Evolutionary conservation across 2,888 invertebrate genomes (phyloP), one percentile per base, ranked within the genome.

Genomic region (Mythimna impura): DNA sequence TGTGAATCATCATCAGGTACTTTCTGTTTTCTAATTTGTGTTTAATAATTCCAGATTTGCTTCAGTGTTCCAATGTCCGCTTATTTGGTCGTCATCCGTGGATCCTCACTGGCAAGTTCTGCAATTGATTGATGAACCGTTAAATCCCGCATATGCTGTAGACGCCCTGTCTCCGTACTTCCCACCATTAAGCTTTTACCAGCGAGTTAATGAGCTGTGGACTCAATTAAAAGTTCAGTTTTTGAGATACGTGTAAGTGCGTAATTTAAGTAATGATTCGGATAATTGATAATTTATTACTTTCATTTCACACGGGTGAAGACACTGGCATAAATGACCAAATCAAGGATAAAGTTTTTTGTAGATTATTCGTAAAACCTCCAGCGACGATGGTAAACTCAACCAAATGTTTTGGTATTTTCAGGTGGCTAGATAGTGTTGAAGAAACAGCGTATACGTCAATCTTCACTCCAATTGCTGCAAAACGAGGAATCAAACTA

Each of bases 91-190:
- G 0, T 90, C 87, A 1, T 86, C 93, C 0, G 65, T 90, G 36
- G 93, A 93, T 50, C 91, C 91, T 0, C 91, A 93, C 62, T 90
- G 89, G 78, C 80, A 86, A 80, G 77, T 92, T 0, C 65, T 92
- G 14, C 69, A 83, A 8, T 74, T 93, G 30, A 86, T 94, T 0
- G 94, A 93, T 10, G 90, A 91, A 58, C 52, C 72, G 0, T 76
- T 89, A 0, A 93, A 92, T 73, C 93, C 95, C 4, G 88, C 93
- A 0, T 93, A 93, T 66, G 82, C 85, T 2, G 73, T 88, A 3
- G 89, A 91, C 50, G 52, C 73, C 0, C 47, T 83, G 10, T 87
- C 89, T 1, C 17, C 69, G 0, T 75, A 83, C 22, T 14, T 84
- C 0, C 82, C 89, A 9, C 94, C 94, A 0, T 88, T 92, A 14